phyloP scores from a whole-genome alignment of 1,140 invertebrate species.

The Spodoptera frugiperda region DNA sequence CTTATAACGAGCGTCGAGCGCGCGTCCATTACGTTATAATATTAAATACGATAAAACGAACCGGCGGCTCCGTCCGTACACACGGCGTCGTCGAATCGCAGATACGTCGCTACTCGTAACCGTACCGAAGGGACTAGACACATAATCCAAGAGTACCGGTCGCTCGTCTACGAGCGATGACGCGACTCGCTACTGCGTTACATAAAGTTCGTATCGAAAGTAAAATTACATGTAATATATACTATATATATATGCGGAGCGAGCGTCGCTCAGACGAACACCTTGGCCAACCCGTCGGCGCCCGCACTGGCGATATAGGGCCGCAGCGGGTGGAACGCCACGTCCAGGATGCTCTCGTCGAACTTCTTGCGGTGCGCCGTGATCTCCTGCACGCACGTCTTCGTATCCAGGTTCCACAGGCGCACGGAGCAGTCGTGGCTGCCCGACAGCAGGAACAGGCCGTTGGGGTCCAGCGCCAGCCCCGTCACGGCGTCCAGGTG shows the following conservation, averaged over 20 bases:
- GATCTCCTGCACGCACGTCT: constrained; percentile 99
- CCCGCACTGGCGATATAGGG: constrained; percentile 99
- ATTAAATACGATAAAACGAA: constrained; percentile 72
- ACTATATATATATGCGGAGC: constrained; percentile 56
- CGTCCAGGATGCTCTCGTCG: constrained; percentile 99
- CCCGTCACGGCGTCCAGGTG: constrained; percentile 99
- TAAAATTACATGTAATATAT: constrained; percentile 62
- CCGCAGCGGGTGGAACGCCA: constrained; percentile 99
- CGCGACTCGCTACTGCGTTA: constrained; percentile 60
- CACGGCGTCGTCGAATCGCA: constrained; percentile 54
- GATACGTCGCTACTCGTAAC: constrained; percentile 57
- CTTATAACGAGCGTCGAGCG: constrained; percentile 70
- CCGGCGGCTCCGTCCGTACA: constrained; percentile 51
- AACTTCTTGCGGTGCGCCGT: constrained; percentile 99
- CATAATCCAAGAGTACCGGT: constrained; percentile 56
- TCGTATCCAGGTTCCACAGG: constrained; percentile 99
- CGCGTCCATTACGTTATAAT: constrained; percentile 71
- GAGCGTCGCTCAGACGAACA: constrained; percentile 91
- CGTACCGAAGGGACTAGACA: constrained; percentile 69
- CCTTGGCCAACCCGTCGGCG: constrained; percentile 99
- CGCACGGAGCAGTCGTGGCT: constrained; percentile 99
- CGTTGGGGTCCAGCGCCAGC: constrained; percentile 99
- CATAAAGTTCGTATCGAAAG: constrained; percentile 67
- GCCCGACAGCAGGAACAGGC: constrained; percentile 98
- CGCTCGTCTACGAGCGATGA: constrained; percentile 56